Evolutionary conservation across 2,888 invertebrate species (phyloP), one percentile per base, ranked within the genome.

Genomic region (Muscina levida): DNA sequence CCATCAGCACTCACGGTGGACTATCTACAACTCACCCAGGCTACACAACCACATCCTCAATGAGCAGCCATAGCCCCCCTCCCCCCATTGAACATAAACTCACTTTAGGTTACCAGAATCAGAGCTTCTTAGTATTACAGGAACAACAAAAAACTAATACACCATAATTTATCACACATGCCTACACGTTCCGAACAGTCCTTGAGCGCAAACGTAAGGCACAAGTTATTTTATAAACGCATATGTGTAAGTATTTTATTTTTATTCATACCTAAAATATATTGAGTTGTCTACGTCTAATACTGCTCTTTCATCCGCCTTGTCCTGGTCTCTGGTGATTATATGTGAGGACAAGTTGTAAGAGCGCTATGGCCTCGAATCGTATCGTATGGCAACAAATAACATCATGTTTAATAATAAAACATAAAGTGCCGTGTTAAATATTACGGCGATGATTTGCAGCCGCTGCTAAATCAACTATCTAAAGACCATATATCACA

Each of bases 401-500:
- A 59, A 75, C 26, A 66, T 62, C 19, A 70, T 72, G 66, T 76
- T 76, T 76, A 72, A 76, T 82, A 79, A 82, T 79, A 72, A 72
- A 82, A 82, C 76, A 75, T 76, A 72, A 82, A 75, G 72, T 76
- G 79, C 68, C 46, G 74, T 72, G 72, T 79, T 78, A 76, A 76
- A 82, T 73, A 82, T 77, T 72, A 71, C 65, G 83, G 83, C 86
- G 85, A 88, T 88, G 88, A 88, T 86, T 88, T 88, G 88, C 88
- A 88, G 88, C 89, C 89, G 88, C 85, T 87, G 87, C 84, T 88
- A 86, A 87, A 87, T 88, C 87, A 87, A 85, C 86, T 84, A 85
- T 85, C 84, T 83, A 83, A 82, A 79, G 83, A 83, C 82, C 79
- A 88, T 88, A 86, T 86, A 88, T 88, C 85, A 87, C 84, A 82